These are phyloP conservation scores for Oostethus manadensis DNA, from an alignment of 2,113 vertebrate species.

Conservation along the genomic window DNA sequence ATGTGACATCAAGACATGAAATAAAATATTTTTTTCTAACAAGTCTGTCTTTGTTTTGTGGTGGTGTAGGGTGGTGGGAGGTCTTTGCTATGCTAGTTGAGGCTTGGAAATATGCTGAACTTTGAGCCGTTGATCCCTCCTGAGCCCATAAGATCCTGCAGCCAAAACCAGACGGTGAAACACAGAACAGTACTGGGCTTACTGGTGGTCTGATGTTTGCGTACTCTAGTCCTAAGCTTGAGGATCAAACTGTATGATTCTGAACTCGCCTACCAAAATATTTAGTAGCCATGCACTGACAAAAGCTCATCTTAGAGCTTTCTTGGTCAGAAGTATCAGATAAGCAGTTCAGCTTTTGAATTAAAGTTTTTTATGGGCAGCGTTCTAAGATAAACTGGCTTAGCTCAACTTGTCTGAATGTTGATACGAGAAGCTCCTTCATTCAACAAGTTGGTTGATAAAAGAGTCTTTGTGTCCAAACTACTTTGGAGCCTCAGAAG, in stretches of 20 bases:
- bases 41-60: slow-evolving; percentile 13
- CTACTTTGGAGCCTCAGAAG: no score
- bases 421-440: neutral
- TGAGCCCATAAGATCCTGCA: slow-evolving; percentile 24
- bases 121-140: slow-evolving; percentile 29
- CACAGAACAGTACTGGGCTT: slow-evolving; percentile 36
- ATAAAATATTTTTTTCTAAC: slow-evolving; percentile 30
- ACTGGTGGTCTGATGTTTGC: slow-evolving; percentile 31
- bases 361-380: neutral
- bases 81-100: neutral
- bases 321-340: no score
- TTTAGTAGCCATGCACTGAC: no score
- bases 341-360: no score
- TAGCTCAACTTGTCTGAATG: neutral
- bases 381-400: neutral
- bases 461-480: no score
- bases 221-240: slow-evolving; percentile 33
- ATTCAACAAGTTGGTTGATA: neutral
- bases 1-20: slow-evolving; percentile 16
- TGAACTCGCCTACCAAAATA: neutral
- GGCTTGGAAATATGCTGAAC: slow-evolving; percentile 25
- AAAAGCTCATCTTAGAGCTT: no score
- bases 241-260: neutral
- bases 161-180: slow-evolving; percentile 21
- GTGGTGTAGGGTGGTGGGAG: neutral